Percentiles rank a stretch among this genome's conserved stretches.
These are phyloP conservation scores for Melanchra persicariae DNA, from an alignment of 2,888 invertebrate genomes.

Conservation along the genomic window DNA sequence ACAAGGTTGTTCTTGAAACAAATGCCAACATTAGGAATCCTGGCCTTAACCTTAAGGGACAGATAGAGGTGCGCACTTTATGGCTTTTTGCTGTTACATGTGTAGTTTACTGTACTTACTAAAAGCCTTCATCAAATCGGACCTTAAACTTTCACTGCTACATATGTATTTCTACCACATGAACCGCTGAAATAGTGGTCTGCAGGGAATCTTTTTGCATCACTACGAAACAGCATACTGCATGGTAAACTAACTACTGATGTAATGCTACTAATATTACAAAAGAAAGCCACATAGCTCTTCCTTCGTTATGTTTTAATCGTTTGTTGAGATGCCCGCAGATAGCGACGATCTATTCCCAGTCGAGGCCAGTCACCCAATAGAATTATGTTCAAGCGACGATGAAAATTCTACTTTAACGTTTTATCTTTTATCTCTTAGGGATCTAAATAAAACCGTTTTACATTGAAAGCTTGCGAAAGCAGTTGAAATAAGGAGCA, in stretches of 20 bases:
- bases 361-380: conserved; percentile 41
- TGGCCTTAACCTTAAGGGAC: conserved; percentile 54
- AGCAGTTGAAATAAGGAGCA: conserved; percentile 57
- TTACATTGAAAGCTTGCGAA: conserved; percentile 51
- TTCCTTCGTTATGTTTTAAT: conserved; percentile 12
- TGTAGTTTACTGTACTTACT: conserved; percentile 46
- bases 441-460: conserved; percentile 58
- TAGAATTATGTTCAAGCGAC: conserved; percentile 53
- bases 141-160: conserved; percentile 30
- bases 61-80: conserved; percentile 53
- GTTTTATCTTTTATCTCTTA: conserved; percentile 44
- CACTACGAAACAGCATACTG: neutral
- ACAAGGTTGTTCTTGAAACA: conserved; percentile 54
- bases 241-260: neutral
- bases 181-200: conserved; percentile 22
- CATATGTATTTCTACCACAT: conserved; percentile 31
- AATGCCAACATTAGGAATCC: conserved; percentile 53
- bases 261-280: neutral
- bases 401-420: conserved; percentile 37
- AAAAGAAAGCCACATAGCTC: neutral
- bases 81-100: conserved; percentile 57
- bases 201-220: conserved; percentile 27
- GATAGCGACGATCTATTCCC: conserved; percentile 21
- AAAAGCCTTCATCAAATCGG: conserved; percentile 44
- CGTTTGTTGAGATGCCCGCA: conserved; percentile 11